Evolutionary conservation across 1,140 invertebrate genomes (phyloP).

Genomic region (Leptinotarsa defecta): DNA sequence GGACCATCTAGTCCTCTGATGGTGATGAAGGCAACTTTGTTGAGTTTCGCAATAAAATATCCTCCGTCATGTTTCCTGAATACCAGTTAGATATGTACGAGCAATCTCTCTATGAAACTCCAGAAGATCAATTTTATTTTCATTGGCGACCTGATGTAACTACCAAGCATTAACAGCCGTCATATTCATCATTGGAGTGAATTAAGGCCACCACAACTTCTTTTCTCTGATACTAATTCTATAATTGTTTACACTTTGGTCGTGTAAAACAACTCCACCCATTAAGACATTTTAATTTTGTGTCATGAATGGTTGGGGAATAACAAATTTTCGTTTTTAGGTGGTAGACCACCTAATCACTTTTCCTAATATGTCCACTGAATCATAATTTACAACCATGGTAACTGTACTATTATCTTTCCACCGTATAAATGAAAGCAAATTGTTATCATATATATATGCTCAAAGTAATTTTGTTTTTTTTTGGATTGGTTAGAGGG

Average conservation of each 20-base stretch:
- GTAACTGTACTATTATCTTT: slow-evolving; percentile 42
- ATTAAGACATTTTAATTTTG: slow-evolving; percentile 24
- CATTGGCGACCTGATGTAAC: not conserved
- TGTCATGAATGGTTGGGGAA: not conserved
- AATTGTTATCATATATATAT: slow-evolving; percentile 18
- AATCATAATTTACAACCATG: slow-evolving; percentile 42
- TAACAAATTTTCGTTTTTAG: not conserved
- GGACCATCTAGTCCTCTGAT: not conserved
- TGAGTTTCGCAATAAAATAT: not conserved
- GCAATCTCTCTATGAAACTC: not conserved
- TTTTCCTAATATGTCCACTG: slow-evolving; percentile 35
- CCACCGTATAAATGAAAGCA: slow-evolving; percentile 20
- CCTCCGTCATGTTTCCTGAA: not conserved
- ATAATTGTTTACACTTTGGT: slow-evolving; percentile 21
- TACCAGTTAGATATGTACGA: not conserved
- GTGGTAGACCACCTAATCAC: slow-evolving; percentile 35
- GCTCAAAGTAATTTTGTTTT: slow-evolving; percentile 41
- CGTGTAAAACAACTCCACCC: slow-evolving; percentile 29
- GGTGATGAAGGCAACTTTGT: not conserved
- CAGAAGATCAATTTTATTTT: not conserved
- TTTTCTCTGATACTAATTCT: slow-evolving; percentile 14
- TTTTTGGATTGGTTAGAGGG: slow-evolving; percentile 34
- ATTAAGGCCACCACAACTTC: slow-evolving; percentile 27
- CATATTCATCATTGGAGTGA: slow-evolving; percentile 4
- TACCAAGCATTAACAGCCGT: not conserved